phyloP scores from a whole-genome alignment of 2,797 vertebrate species.

The Coilia nasus region DNA sequence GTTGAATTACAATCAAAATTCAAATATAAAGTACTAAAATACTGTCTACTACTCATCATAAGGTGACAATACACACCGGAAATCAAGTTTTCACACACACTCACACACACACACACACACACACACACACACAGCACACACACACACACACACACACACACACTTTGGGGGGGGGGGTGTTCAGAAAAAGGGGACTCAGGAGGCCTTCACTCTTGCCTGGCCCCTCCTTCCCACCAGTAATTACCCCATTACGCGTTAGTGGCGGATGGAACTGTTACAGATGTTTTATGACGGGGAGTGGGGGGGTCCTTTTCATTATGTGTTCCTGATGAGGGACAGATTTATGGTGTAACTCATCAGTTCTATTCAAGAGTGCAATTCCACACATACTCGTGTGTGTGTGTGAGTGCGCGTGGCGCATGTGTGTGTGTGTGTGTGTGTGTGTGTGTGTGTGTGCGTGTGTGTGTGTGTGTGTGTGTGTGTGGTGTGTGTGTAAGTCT shows the following conservation, averaged over 20 bases:
- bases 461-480: no score
- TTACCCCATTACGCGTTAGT: slow-evolving; percentile 80
- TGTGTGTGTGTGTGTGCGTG: no score
- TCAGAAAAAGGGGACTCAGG: slow-evolving; percentile 65
- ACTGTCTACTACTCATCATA: neutral
- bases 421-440: no score
- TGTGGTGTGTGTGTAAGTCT: no score
- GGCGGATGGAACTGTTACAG: slow-evolving; percentile 81
- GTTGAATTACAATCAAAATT: no score
- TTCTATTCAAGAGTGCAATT: slow-evolving; percentile 68
- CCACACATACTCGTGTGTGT: slow-evolving; percentile 34
- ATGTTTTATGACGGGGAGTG: slow-evolving; percentile 79
- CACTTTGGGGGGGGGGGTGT: slow-evolving; percentile 54
- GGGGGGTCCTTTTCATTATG: slow-evolving; percentile 78
- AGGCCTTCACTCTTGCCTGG: slow-evolving; percentile 65
- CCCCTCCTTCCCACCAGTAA: slow-evolving; percentile 70
- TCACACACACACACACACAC: neutral
- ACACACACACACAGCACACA: neutral
- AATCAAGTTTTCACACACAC: neutral
- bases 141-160: slow-evolving; percentile 20
- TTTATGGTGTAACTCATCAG: slow-evolving; percentile 72
- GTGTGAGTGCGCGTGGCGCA: no score
- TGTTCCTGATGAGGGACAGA: slow-evolving; percentile 79
- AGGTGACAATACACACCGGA: neutral
- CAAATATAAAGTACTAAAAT: no score